Conservation (phyloP, 2,888 invertebrate species). For the Salpingus planirostris region DNA sequence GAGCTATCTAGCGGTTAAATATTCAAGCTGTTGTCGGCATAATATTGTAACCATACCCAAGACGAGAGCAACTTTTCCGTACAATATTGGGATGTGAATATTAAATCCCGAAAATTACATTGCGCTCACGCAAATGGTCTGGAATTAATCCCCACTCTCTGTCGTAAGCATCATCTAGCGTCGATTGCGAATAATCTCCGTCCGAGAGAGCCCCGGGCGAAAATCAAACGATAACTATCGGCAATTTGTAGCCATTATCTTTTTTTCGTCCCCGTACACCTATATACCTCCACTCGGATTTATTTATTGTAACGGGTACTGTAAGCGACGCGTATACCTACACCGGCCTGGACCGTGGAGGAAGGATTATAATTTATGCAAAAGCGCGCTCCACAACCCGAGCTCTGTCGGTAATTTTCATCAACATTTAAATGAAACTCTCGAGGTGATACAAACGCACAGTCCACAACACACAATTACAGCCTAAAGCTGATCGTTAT, state of each 20-base stretch:
- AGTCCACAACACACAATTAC: no score
- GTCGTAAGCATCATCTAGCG: conserved; percentile 21
- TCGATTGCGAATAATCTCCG: conserved; percentile 24
- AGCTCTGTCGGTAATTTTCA: no score
- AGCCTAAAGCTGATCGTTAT: conserved; percentile 6
- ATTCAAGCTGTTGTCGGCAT: conserved; percentile 36
- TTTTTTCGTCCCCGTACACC: no score
- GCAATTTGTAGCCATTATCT: conserved; percentile 25
- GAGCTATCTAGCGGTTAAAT: conserved; percentile 40
- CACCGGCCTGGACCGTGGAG: no score
- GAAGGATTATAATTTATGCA: conserved; percentile 8
- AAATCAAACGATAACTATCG: conserved; percentile 29
- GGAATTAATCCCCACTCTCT: conserved; percentile 24
- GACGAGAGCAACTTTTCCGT: conserved; percentile 34
- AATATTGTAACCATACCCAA: no score
- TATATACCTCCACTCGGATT: conserved; percentile 7
- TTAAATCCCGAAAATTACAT: conserved; percentile 39
- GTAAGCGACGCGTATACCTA: conserved; percentile 11
- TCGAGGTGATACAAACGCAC: no score
- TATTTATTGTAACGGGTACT: conserved; percentile 14
- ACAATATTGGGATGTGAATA: conserved; percentile 40
- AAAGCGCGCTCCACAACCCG: no score
- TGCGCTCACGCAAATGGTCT: conserved; percentile 31
- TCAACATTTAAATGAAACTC: conserved; percentile 3
- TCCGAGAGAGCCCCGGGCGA: conserved; percentile 23